These are phyloP conservation scores for Ornithoptera alexandrae DNA, from an alignment of 2,888 invertebrate genomes.

Conservation along the genomic window DNA sequence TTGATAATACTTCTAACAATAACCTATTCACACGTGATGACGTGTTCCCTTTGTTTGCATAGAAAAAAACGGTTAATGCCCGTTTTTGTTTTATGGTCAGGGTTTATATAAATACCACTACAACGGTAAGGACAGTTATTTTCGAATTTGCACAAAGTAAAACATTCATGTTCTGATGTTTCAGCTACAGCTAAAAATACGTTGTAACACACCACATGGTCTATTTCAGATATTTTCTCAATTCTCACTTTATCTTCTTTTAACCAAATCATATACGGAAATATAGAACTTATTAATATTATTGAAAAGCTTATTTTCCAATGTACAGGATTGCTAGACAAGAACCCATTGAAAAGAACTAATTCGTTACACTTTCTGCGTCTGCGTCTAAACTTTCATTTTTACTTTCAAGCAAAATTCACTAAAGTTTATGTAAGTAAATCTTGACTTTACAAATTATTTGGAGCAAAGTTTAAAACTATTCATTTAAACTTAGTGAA, in stretches of 20 bases:
- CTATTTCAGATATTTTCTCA: background rate
- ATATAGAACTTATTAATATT: slow-evolving; percentile 6
- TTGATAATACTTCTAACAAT: too few relatives aligned
- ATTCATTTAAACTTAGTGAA: background rate
- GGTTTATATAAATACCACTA: too few relatives aligned
- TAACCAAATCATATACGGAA: background rate
- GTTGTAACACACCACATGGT: background rate
- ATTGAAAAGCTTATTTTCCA: slow-evolving; percentile 1
- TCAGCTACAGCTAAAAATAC: background rate
- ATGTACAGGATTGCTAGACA: slow-evolving; percentile 1
- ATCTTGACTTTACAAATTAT: background rate
- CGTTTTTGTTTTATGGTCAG: too few relatives aligned
- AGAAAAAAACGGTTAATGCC: too few relatives aligned
- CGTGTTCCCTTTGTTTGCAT: too few relatives aligned
- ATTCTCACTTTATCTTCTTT: background rate
- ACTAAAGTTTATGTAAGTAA: background rate
- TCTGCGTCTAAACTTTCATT: slow-evolving; percentile 25
- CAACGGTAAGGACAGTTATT: too few relatives aligned
- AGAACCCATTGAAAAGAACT: slow-evolving; percentile 12
- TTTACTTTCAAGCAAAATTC: slow-evolving; percentile 6
- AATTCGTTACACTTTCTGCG: slow-evolving; percentile 27
- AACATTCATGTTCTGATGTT: too few relatives aligned
- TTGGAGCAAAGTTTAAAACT: background rate
- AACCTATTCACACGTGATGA: too few relatives aligned
- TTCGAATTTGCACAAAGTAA: too few relatives aligned